Conservation (phyloP, 1,140 invertebrate genomes). For the Drosophila yakuba region DNA sequence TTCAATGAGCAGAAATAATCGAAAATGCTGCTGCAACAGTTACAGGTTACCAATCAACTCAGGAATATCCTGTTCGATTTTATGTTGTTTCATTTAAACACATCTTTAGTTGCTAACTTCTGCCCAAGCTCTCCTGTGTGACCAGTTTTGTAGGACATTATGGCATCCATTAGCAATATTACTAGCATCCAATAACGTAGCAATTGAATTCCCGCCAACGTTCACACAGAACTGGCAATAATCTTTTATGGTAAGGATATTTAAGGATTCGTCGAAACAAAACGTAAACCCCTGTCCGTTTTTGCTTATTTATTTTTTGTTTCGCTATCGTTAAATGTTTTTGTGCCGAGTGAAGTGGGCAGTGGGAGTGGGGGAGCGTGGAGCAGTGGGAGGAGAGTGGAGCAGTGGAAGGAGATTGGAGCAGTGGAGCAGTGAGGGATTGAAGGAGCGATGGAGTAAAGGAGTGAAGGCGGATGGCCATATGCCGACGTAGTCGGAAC, state of each 20-base stretch:
- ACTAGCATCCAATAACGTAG: slow-evolving; percentile 30
- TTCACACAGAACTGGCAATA: slow-evolving; percentile 24
- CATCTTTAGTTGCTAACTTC: slow-evolving; percentile 3
- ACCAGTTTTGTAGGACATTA: background rate
- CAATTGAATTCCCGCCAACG: slow-evolving; percentile 33
- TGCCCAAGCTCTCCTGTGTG: slow-evolving; percentile 14
- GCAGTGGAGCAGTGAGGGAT: background rate
- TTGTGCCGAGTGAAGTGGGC: slow-evolving; percentile 28
- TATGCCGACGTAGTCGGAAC: slow-evolving; percentile 51
- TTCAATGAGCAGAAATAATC: too few relatives aligned
- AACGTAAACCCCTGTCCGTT: slow-evolving; percentile 6
- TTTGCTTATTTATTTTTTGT: slow-evolving; percentile 39
- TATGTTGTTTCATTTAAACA: background rate
- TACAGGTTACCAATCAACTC: too few relatives aligned
- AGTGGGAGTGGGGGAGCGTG: too few relatives aligned
- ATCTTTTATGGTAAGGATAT: slow-evolving; percentile 49
- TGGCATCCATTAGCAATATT: slow-evolving; percentile 24
- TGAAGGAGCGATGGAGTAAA: background rate
- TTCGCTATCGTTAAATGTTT: slow-evolving; percentile 73
- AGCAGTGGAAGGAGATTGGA: background rate
- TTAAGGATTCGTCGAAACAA: slow-evolving; percentile 42
- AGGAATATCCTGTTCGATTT: background rate
- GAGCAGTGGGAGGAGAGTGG: background rate
- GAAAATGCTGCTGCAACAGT: too few relatives aligned
- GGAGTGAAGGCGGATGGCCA: slow-evolving; percentile 46